Evolutionary conservation across 92 coral and sea anemone species (phyloP), one percentile per base, ranked within the genome.

Genomic region (Meandrina meandrites): DNA sequence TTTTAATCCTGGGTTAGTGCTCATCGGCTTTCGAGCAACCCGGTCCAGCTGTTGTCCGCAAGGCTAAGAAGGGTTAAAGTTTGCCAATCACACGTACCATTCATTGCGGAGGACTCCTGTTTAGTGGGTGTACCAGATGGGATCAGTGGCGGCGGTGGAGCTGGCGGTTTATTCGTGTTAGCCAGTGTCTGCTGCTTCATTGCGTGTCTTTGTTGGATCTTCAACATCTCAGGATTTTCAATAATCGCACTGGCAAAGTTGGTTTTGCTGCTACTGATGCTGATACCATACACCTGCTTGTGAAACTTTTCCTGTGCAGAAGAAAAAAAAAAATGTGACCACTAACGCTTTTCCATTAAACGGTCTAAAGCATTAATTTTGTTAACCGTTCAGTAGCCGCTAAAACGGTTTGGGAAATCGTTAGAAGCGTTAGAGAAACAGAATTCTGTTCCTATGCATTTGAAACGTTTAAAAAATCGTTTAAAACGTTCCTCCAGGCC

Each of bases 201-300:
- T 1, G 90, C 83, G 60, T 96, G 99, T 78, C 98, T 90, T 71
- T 96, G 99, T 78, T 96, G 99, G 53, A 96, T 96, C 89, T 96
- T 94, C 76, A 96, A 79, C 99, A 96, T 96, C 42, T 96, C 99
- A 8, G 99, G 99, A 81, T 96, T 96, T 87, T 96, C 99, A 79
- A 96, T 96, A 69, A 96, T 90, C 5, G 98, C 93, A n/a, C 94
- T 93, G 36, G 98, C 95, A 54, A 96, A 89, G 86, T 91, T 94
- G 53, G 95, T 86, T 50, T 95, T 96, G 83, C 88, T 94, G 79
- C 93, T 96, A 42, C 95, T 93, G 78, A 96, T 96, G 56, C 98
- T 95, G 27, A 95, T 89, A 4, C 99, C 99, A 86, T 96, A 96
- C 0, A 96, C 98, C 84, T 96, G 98, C 86, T 96, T 96, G 84